phyloP scores from a whole-genome alignment of 2,113 vertebrate genomes.

The Chaetodon trifascialis region DNA sequence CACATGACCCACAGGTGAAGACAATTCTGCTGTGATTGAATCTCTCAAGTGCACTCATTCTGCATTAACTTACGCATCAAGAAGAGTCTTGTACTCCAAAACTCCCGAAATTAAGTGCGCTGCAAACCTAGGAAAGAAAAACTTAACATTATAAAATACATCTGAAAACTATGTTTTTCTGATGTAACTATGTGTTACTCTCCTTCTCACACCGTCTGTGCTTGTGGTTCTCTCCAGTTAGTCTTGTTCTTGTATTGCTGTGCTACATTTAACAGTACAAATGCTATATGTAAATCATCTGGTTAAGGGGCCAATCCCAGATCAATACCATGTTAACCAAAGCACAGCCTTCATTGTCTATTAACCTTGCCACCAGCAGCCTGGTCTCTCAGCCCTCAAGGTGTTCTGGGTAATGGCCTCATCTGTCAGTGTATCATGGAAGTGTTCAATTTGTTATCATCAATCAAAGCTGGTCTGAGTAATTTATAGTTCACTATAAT shows the following conservation, averaged over 20 bases:
- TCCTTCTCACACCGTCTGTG: not conserved
- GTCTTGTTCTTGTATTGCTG: not conserved
- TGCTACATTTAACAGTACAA: constrained; percentile 4
- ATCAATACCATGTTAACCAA: constrained; percentile 66
- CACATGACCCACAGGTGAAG: not conserved
- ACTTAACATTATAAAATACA: not conserved
- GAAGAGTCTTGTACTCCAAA: constrained; percentile 93
- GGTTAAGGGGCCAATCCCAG: constrained; percentile 39
- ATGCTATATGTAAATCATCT: constrained; percentile 43
- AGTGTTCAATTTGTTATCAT: constrained; percentile 37
- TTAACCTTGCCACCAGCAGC: constrained; percentile 26
- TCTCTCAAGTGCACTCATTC: not conserved
- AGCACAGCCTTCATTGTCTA: constrained; percentile 27
- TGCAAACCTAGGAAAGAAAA: constrained; percentile 87
- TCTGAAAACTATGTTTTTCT: no score
- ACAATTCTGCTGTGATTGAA: not conserved
- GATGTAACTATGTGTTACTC: not conserved
- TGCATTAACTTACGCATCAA: constrained; percentile 89
- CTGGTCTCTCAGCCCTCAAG: constrained; percentile 28
- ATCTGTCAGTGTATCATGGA: constrained; percentile 44
- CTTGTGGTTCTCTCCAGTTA: not conserved
- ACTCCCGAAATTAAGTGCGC: constrained; percentile 94
- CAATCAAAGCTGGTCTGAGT: constrained; percentile 16
- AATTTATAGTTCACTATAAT: constrained; percentile 11
- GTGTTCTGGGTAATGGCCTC: constrained; percentile 59